Percentiles rank a stretch among this genome's conserved stretches.
These are phyloP conservation scores for Erpetoichthys calabaricus DNA, from an alignment of 2,797 vertebrate species.

Conservation along the genomic window DNA sequence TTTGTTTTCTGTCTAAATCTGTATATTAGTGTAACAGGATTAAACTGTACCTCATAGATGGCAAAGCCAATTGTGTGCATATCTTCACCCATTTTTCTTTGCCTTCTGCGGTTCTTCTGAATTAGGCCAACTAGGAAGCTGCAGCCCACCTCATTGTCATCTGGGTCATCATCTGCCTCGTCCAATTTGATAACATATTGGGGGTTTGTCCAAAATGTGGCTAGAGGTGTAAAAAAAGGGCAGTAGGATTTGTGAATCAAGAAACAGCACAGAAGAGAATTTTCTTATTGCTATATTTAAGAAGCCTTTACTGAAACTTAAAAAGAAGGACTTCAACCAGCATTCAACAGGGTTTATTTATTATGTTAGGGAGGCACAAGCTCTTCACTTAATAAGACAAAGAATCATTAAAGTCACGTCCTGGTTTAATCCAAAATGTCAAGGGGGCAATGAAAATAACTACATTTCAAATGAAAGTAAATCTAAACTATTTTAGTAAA, in stretches of 20 bases:
- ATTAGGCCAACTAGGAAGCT: slow-evolving; percentile 67
- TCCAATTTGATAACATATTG: slow-evolving; percentile 65
- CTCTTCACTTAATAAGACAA: too few species aligned
- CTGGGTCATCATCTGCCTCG: slow-evolving; percentile 60
- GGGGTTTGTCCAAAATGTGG: slow-evolving; percentile 67
- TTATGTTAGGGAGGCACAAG: too few species aligned
- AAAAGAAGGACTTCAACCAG: too few species aligned
- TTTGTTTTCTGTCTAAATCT: not conserved
- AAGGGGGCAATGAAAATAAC: too few species aligned
- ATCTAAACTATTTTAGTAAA: too few species aligned
- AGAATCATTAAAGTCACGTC: too few species aligned
- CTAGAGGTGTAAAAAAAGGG: slow-evolving; percentile 25
- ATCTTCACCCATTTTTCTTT: slow-evolving; percentile 58
- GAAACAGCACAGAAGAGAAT: not conserved
- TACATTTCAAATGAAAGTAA: too few species aligned
- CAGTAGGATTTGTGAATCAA: not conserved
- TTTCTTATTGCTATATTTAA: not conserved
- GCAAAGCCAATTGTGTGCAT: slow-evolving; percentile 68
- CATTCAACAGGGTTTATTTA: too few species aligned
- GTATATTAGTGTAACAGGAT: not conserved
- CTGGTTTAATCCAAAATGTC: too few species aligned
- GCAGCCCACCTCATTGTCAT: slow-evolving; percentile 51
- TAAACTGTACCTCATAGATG: slow-evolving; percentile 54
- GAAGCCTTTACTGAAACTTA: too few species aligned
- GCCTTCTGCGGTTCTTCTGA: slow-evolving; percentile 61